Base-by-base conservation (phyloP, 2,113 vertebrate species). In the Prochilodus magdalenae region DNA sequence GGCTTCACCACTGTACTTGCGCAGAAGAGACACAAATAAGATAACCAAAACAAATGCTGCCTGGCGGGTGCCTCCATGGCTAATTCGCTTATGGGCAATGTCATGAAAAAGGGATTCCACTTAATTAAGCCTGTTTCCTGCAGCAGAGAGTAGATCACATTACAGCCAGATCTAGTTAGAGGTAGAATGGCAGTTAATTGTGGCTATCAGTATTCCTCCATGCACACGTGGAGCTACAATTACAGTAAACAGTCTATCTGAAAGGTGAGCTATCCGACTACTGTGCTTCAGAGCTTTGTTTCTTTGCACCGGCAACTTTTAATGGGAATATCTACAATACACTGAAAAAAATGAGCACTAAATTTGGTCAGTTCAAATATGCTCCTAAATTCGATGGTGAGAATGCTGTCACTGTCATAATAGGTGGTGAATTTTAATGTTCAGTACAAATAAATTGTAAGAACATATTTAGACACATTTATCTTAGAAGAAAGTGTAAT, bases 61-160 rank as follows among this genome's bases (percentile, higher is more conserved):
- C 78, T 86, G 73, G 85, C 72, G 77, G 79, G 79, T 76, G 77
- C 62, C 60, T 83, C 47, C 27, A 15, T 66, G 30, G 81, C 77
- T 86, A 83, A 86, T 83, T 83, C 78, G 80, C 74, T 86, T 83
- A 86, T 44, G 24, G 60, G 70, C 60, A 81, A 83, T 73, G 69
- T 81, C 81, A 83, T 81, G 78, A 86, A 86, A 86, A 83, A 81
- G 77, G 82, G 82, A 86, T 83, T 86, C 53, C 30, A 86, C 81
- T 86, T 86, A 83, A 83, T 86, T 86, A 83, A 80, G 85, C 63
- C 82, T 77, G 78, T 81, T 86, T 83, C 85, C 85, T 86, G 78
- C 85, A 83, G 78, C 62, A 73, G 53, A 83, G 73, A 81, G 69
- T 81, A 76, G 73, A 57, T 76, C 69, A 78, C 83, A 86, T 86